Evolutionary conservation across 2,888 invertebrate species (phyloP).

Genomic region (Acleris sparsana): DNA sequence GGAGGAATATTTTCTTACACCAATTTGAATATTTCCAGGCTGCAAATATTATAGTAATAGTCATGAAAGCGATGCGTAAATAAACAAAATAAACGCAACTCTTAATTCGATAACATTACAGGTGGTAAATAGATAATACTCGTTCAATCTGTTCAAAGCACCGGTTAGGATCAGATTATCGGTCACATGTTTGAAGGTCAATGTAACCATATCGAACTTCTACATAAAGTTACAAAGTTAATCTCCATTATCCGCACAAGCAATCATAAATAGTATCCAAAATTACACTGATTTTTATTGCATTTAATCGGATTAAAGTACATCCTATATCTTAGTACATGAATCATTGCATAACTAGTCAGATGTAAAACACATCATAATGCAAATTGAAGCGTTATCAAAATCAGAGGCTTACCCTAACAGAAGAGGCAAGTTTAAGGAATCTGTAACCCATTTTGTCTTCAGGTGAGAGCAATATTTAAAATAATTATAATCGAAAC

Average conservation of each 20-base stretch:
- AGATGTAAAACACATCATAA: conserved; percentile 37
- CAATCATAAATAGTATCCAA: neutral
- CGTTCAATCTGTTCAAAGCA: conserved; percentile 10
- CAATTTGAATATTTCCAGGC: conserved; percentile 62
- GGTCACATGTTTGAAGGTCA: conserved; percentile 79
- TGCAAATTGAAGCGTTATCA: conserved; percentile 9
- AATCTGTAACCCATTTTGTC: conserved; percentile 73
- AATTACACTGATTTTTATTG: conserved; percentile 7
- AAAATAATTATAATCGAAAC: conserved; percentile 45
- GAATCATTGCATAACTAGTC: conserved; percentile 70
- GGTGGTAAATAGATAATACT: conserved; percentile 9
- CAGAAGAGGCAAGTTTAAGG: conserved; percentile 70
- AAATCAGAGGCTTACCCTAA: conserved; percentile 61
- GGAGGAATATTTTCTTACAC: conserved; percentile 86
- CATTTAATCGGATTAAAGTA: neutral
- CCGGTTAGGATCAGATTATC: conserved; percentile 47
- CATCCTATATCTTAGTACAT: conserved; percentile 7
- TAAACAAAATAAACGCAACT: conserved; percentile 1
- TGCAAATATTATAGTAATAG: conserved; percentile 42
- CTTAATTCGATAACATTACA: conserved; percentile 1
- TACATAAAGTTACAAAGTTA: neutral
- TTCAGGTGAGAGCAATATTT: conserved; percentile 41
- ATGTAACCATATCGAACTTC: conserved; percentile 15
- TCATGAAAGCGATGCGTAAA: neutral
- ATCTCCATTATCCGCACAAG: neutral